Base-by-base conservation (phyloP, 1,140 invertebrate genomes). In the Lordiphosa stackelbergi region DNA sequence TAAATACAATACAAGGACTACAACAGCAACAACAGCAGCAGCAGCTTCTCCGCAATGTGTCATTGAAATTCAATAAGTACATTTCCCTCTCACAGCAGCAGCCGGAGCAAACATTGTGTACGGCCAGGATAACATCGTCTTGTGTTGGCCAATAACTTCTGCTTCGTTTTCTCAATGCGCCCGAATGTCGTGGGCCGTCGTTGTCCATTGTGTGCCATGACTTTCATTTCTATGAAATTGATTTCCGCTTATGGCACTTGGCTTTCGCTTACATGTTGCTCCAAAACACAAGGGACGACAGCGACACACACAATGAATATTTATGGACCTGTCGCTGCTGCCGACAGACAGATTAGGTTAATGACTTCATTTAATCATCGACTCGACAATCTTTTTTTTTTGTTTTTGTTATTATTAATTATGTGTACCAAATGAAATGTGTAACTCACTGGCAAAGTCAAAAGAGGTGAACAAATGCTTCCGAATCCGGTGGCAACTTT, bases 171-270 rank as follows among this genome's bases (percentile, higher is more conserved):
- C 59, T 31, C 61, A 73, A 62, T 62, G 51, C 53, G 31, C 49
- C 22, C 36, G 13, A 38, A 31, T 52, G 36, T 53, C 37, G 37
- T 70, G 38, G 40, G 61, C 53, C 48, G 59, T 41, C 41, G n/a
- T 46, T 40, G 24, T 45, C 36, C 42, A 11, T 53, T 53, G 49
- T 57, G 37, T 51, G 31, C 24, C 53, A 66, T 81, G 66, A 65
- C 68, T 83, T 77, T 66, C 72, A 64, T 69, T 77, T 83, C 54
- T 73, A 74, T 66, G 73, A 83, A 83, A 83, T 83, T 83, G 77
- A 83, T 83, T 83, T 83, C 77, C 77, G 77, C 77, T 81, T 81
- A 81, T 83, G 73, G 72, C 78, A 83, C 77, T 83, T 83, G 72
- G 64, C 54, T 58, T 53, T 65, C 73, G 58, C 77, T 83, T 69